A percentile compares a stretch with the other conserved stretches of the same genome.
Conservation (phyloP, 2,888 invertebrate genomes). For the Amphipyra berbera region DNA sequence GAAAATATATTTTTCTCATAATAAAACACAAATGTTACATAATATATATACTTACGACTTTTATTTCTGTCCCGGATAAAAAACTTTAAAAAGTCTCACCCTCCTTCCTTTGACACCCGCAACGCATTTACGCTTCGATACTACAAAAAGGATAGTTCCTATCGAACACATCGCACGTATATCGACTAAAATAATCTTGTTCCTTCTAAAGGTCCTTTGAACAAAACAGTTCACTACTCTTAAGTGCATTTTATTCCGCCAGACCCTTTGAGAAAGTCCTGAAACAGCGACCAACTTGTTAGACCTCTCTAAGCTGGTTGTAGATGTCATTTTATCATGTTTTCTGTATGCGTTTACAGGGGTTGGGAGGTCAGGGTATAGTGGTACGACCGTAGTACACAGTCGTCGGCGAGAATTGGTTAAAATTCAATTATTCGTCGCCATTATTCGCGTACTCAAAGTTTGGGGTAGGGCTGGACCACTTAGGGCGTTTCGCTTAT, state of each 20-base stretch:
- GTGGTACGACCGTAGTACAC: constrained; percentile 61
- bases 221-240: constrained; percentile 72
- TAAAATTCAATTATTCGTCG: constrained; percentile 82
- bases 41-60: not conserved
- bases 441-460: constrained; percentile 77
- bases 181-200: constrained; percentile 75
- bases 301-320: constrained; percentile 50
- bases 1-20: too few relatives aligned
- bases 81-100: constrained; percentile 9
- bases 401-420: constrained; percentile 76
- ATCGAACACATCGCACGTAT: constrained; percentile 63
- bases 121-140: constrained; percentile 22
- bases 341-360: constrained; percentile 33
- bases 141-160: constrained; percentile 41
- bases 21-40: too few relatives aligned
- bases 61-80: constrained; percentile 19
- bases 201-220: constrained; percentile 72
- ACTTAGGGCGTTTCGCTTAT: constrained; percentile 72
- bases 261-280: constrained; percentile 74
- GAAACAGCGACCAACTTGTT: constrained; percentile 54
- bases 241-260: constrained; percentile 82
- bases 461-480: constrained; percentile 70
- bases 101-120: constrained; percentile 20
- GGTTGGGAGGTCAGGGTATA: constrained; percentile 50
- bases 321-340: constrained; percentile 29